A percentile compares a stretch with the other conserved stretches of the same genome.
These are phyloP conservation scores for Mormyrus proboscirostris DNA, from an alignment of 2,797 vertebrate species.

Conservation along the genomic window DNA sequence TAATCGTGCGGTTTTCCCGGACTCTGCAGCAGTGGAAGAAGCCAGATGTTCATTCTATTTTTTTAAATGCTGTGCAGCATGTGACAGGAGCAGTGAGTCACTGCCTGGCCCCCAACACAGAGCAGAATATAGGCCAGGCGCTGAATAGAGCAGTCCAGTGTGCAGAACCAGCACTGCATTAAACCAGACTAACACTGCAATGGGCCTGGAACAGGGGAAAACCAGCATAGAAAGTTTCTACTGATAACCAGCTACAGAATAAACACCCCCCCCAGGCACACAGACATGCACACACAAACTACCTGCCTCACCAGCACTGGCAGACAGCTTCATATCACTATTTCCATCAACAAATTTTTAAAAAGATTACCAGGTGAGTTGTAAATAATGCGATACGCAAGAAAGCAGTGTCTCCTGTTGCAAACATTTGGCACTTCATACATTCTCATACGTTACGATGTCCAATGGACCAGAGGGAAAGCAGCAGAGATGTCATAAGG, in stretches of 20 bases:
- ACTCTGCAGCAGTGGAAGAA: not conserved
- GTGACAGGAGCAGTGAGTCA: conserved; percentile 10
- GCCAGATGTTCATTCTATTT: not conserved
- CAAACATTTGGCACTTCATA: not conserved
- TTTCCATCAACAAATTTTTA: not conserved
- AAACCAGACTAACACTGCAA: not conserved
- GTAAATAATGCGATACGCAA: not conserved
- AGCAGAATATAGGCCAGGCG: not conserved
- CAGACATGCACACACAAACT: not conserved
- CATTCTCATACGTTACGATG: not conserved
- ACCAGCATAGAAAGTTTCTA: not conserved
- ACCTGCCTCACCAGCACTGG: not conserved
- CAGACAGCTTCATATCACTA: not conserved
- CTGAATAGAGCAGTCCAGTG: not conserved
- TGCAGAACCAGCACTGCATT: not conserved
- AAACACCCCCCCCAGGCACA: not conserved
- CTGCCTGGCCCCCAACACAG: conserved; percentile 12
- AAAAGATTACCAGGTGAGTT: not conserved
- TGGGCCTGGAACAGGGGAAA: not conserved
- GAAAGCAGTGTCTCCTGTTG: not conserved
- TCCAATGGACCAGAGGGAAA: not conserved
- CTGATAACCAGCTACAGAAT: not conserved
- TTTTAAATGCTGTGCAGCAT: not conserved
- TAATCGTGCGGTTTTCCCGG: conserved; percentile 47
- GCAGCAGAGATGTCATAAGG: not conserved